Conservation (phyloP, 2,113 vertebrate genomes). For the Eclectus roratus region DNA sequence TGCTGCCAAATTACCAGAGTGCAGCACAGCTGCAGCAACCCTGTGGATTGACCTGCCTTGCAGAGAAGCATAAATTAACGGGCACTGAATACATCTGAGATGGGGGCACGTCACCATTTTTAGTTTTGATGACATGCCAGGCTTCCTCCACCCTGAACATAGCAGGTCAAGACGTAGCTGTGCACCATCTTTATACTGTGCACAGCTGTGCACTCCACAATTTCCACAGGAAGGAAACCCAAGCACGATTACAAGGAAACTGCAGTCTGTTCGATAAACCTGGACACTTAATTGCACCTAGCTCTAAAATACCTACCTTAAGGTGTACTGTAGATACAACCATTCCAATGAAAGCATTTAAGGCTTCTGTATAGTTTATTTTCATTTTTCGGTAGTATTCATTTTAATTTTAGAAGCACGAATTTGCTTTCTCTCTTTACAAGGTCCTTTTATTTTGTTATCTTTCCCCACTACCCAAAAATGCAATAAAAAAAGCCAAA, state of each 20-base stretch:
- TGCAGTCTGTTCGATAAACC: not conserved
- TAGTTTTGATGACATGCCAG: rapidly evolving
- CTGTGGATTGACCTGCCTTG: not conserved
- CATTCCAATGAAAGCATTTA: not conserved
- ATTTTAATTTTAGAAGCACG: not conserved
- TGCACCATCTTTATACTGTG: not conserved
- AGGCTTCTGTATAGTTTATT: not conserved
- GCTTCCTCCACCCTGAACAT: not conserved
- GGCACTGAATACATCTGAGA: not conserved
- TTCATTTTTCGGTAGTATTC: not conserved
- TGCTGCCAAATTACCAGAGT: not conserved
- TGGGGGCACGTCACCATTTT: not conserved
- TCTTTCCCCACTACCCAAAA: not conserved
- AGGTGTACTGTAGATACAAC: not conserved
- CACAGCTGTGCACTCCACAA: rapidly evolving
- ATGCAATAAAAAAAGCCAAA: not conserved
- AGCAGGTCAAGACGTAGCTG: rapidly evolving
- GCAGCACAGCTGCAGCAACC: not conserved
- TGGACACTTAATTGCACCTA: not conserved
- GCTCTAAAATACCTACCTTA: not conserved
- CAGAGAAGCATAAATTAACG: not conserved
- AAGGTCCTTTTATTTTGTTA: not conserved
- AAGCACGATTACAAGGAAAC: not conserved
- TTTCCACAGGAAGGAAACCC: not conserved
- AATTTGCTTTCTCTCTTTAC: not conserved